phyloP scores from a whole-genome alignment of 2,797 vertebrate species.

The Argyrosomus regius region DNA sequence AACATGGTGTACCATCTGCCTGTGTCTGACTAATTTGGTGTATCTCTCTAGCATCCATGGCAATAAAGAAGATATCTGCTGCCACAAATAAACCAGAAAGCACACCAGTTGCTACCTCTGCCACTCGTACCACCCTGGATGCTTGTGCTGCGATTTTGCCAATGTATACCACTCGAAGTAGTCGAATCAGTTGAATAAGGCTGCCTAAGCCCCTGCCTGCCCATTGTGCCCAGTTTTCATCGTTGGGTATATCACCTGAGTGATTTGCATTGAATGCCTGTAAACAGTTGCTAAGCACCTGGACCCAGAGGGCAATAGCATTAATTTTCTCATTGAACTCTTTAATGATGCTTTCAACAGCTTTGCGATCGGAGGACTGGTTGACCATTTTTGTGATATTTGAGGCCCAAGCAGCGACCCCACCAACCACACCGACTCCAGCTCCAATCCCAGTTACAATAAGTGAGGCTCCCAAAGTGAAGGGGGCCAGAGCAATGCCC shows the following conservation, averaged over 20 bases:
- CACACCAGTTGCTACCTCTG: no score
- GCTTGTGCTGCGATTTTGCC: no score
- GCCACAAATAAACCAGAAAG: no score
- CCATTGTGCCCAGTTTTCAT: background rate
- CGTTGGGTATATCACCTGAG: background rate
- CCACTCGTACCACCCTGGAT: no score
- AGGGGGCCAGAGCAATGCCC: background rate
- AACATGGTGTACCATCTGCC: no score
- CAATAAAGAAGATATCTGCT: no score
- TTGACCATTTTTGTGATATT: background rate
- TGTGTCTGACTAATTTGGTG: no score
- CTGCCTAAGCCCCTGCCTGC: background rate
- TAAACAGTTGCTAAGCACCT: background rate
- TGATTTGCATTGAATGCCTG: background rate
- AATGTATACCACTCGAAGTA: background rate
- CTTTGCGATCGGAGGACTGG: background rate
- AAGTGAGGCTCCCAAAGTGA: background rate
- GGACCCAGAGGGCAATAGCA: background rate
- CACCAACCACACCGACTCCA: background rate
- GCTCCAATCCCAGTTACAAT: background rate
- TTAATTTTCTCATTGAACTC: background rate
- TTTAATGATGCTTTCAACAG: background rate
- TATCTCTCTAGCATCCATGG: no score
- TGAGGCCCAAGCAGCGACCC: background rate
- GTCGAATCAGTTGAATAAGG: background rate